Conservation (phyloP, 1,140 invertebrate genomes). For the Oryzaephilus surinamensis region DNA sequence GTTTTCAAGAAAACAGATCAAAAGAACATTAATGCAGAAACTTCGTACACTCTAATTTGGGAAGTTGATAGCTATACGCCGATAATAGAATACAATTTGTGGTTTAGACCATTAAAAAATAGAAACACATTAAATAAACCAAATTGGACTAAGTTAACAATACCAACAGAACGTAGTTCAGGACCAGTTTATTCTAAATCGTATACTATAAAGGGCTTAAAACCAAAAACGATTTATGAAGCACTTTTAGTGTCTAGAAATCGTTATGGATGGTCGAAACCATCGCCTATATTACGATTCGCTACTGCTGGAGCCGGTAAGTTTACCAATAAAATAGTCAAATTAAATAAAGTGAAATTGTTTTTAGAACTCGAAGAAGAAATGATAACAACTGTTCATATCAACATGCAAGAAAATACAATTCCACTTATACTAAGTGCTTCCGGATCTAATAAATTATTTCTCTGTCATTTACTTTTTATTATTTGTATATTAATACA, state of each 20-base stretch:
- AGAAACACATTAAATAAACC: slow-evolving; percentile 34
- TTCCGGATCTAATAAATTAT: not conserved
- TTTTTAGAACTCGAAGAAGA: slow-evolving; percentile 29
- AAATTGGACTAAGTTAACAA: slow-evolving; percentile 55
- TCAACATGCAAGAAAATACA: slow-evolving; percentile 17
- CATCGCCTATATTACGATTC: slow-evolving; percentile 52
- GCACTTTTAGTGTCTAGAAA: slow-evolving; percentile 58
- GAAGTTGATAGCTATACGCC: slow-evolving; percentile 65
- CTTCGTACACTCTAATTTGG: slow-evolving; percentile 59
- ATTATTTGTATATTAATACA: too few relatives aligned
- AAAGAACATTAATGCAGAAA: slow-evolving; percentile 30
- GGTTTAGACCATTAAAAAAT: slow-evolving; percentile 44
- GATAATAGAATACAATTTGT: slow-evolving; percentile 59
- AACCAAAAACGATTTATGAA: slow-evolving; percentile 56
- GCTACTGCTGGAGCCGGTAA: slow-evolving; percentile 51
- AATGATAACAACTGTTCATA: slow-evolving; percentile 29
- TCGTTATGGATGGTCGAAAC: slow-evolving; percentile 57
- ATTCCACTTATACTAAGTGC: slow-evolving; percentile 23
- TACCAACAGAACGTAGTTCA: slow-evolving; percentile 51
- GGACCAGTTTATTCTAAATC: slow-evolving; percentile 55
- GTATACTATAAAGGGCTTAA: slow-evolving; percentile 55
- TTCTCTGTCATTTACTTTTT: too few relatives aligned
- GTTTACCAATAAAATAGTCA: slow-evolving; percentile 15
- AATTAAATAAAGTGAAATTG: slow-evolving; percentile 5
- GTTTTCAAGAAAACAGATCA: slow-evolving; percentile 44